Conservation (phyloP, 2,797 vertebrate species). For the Mormyrus proboscirostris region DNA sequence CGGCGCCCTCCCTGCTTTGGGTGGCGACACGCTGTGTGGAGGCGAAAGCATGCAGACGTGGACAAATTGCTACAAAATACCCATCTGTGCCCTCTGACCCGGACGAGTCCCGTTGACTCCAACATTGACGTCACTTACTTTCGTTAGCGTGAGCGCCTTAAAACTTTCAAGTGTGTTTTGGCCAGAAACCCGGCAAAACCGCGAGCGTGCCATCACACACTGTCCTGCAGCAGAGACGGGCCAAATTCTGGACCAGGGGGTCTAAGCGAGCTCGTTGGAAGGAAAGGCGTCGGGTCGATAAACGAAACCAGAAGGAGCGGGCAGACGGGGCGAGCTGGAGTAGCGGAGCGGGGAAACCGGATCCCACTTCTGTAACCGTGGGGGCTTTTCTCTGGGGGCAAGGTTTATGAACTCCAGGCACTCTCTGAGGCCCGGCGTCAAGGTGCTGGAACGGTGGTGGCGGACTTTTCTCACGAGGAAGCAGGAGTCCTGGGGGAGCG, state of each 20-base stretch:
- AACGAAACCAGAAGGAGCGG: constrained; percentile 2
- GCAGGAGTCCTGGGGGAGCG: constrained; percentile 16
- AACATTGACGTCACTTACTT: constrained; percentile 28
- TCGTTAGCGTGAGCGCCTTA: constrained; percentile 15
- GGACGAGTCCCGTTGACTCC: constrained; percentile 11
- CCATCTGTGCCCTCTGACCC: constrained; percentile 35
- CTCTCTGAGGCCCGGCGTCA: constrained; percentile 29
- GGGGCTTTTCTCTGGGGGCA: constrained; percentile 20
- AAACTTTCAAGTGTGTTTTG: constrained; percentile 6
- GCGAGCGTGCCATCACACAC: background rate
- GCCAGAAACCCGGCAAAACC: background rate
- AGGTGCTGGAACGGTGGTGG: constrained; percentile 31
- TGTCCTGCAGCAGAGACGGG: background rate
- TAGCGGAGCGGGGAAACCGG: constrained; percentile 11
- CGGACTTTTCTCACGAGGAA: constrained; percentile 23
- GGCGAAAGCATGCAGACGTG: background rate
- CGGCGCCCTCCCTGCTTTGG: background rate
- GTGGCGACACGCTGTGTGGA: background rate
- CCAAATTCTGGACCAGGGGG: constrained; percentile 7
- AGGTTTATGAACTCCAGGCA: constrained; percentile 25
- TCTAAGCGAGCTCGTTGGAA: background rate
- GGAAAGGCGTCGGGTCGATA: background rate
- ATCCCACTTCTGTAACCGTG: constrained; percentile 26
- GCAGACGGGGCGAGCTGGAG: background rate
- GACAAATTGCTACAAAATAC: constrained; percentile 36